Base-by-base conservation (phyloP, 2,888 invertebrate species). In the Escarpia spicata region DNA sequence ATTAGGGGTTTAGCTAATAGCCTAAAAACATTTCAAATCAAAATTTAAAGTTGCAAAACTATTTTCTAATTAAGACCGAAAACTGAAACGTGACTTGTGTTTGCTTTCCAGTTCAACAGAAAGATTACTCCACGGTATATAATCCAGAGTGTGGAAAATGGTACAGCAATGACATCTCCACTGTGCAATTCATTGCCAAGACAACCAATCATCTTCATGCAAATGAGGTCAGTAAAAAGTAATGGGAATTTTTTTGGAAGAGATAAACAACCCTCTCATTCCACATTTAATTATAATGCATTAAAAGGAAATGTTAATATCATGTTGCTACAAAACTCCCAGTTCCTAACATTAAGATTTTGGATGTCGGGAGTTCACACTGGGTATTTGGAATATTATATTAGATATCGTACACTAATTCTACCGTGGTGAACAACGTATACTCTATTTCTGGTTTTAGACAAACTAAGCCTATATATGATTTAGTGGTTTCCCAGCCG, bases 61-160 rank as follows among this genome's bases (percentile, higher is more conserved):
- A 37, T 12, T 52, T 15, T 44, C 15, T 26, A 4, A 37, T 92
- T 45, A 37, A 92, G 43, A 45, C n/a, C 10, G 90, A 52, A n/a
- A 12, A 44, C 15, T 92, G 26, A 37, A 15, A 19, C 3, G 58
- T 92, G 15, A 31, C n/a, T 90, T 9, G 43, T 58, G 6, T 52
- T 12, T 15, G 12, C 6, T 91, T 93, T 93, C 8, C 92, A 94
- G 94, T 92, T 19, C 92, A 91, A 3, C 43, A 75, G 90, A 91
- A 92, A 44, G 95, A 95, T 93, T 96, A 95, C 93, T 94, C 94
- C 90, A 44, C 94, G 26, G 93, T 96, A 26, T 93, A 92, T 12
- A 96, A 96, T 93, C 94, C 95, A 19, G 94, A 95, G 37, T 96
- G 96, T 93, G 96, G 96, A 9, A 93, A 93, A 45, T 94, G 94